These are phyloP conservation scores for Hirtodrosophila duncani DNA, from an alignment of 2,888 invertebrate species.

Conservation along the genomic window DNA sequence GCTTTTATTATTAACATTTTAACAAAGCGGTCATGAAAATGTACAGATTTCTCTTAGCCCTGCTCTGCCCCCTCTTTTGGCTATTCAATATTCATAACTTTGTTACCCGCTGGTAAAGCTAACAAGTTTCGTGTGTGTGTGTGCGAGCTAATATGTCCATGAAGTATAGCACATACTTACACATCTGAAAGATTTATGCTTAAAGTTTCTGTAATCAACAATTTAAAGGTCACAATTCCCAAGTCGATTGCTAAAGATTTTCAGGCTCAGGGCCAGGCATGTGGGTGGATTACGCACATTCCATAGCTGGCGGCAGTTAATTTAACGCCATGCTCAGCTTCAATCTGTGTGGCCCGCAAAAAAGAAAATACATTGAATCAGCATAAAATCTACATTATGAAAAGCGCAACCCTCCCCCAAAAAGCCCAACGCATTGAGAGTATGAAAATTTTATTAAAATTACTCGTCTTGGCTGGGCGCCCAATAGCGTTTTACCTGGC, in stretches of 20 bases:
- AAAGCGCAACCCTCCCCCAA: no score
- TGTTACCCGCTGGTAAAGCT: no score
- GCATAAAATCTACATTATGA: constrained; percentile 72
- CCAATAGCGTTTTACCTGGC: constrained; percentile 37
- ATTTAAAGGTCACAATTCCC: constrained; percentile 8
- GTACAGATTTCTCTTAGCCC: no score
- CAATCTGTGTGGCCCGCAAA: constrained; percentile 45
- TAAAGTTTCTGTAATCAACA: constrained; percentile 13
- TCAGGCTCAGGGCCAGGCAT: constrained; percentile 20
- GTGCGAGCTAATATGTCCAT: no score
- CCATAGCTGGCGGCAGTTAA: constrained; percentile 41
- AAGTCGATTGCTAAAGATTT: constrained; percentile 41
- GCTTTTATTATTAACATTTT: no score
- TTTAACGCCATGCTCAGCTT: constrained; percentile 62
- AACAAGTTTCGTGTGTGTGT: no score
- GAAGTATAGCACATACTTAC: background rate
- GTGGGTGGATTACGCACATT: constrained; percentile 33
- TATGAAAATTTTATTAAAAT: constrained; percentile 58
- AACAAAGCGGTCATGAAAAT: no score
- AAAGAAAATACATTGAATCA: constrained; percentile 65
- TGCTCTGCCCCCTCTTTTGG: no score
- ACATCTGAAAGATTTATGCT: constrained; percentile 56
- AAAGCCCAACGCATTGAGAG: no score
- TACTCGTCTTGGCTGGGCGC: constrained; percentile 27
- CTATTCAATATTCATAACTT: no score